A percentile compares a stretch with the other conserved stretches of the same genome.
phyloP scores from a whole-genome alignment of 2,113 vertebrate genomes.

The Alces alces region DNA sequence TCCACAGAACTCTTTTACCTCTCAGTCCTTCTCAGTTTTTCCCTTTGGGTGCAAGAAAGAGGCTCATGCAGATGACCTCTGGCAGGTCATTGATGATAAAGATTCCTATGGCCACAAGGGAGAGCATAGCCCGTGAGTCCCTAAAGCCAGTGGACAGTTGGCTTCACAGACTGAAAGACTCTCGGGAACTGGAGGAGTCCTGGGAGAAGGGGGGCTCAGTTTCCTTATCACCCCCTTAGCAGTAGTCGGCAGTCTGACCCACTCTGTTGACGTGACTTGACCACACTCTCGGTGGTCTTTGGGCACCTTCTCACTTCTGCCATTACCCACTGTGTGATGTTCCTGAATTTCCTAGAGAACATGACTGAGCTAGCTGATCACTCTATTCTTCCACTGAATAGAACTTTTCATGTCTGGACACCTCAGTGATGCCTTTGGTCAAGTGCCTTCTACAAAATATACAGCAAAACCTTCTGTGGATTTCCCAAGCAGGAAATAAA shows the following conservation, averaged over 20 bases:
- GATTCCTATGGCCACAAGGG: background rate
- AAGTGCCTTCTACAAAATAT: background rate
- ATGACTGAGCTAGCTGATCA: background rate
- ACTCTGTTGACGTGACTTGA: fast-evolving
- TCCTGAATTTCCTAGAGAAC: background rate
- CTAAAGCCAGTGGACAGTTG: background rate
- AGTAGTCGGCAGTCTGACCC: fast-evolving
- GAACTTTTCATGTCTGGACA: background rate
- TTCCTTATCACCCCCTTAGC: background rate
- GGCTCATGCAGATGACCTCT: background rate
- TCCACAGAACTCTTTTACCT: background rate
- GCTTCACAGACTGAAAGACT: background rate
- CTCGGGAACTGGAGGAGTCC: background rate
- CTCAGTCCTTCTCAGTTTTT: background rate
- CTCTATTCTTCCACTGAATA: background rate
- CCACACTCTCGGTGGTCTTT: background rate
- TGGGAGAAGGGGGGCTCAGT: background rate
- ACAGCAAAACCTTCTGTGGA: background rate
- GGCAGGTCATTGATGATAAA: background rate
- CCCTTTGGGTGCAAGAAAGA: background rate
- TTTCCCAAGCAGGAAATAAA: background rate
- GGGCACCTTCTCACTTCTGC: background rate
- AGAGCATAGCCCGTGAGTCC: background rate
- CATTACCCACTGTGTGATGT: background rate
- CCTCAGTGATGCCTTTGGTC: background rate